phyloP scores from a whole-genome alignment of 2,113 vertebrate genomes.

The Notothenia rossii region DNA sequence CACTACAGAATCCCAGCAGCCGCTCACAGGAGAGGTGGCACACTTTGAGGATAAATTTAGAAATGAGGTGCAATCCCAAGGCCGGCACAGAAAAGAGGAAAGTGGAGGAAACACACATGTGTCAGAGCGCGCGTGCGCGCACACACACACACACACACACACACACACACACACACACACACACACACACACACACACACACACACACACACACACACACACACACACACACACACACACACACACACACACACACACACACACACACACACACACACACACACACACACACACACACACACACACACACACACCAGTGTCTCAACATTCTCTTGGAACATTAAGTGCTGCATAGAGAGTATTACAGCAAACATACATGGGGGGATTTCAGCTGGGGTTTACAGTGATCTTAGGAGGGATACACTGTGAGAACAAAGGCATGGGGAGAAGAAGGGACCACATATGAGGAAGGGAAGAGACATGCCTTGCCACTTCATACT shows the following conservation, averaged over 20 bases:
- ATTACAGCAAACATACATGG: conserved; percentile 10
- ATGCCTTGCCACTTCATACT: conserved; percentile 6
- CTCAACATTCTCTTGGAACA: conserved; percentile 24
- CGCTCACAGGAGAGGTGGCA: conserved; percentile 95
- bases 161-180: conserved; percentile 12
- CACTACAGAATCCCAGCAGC: conserved; percentile 85
- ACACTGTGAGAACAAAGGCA: not conserved
- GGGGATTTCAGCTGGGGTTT: not conserved
- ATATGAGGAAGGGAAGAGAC: not conserved
- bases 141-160: conserved; percentile 30
- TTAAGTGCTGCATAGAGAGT: not conserved
- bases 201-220: conserved; percentile 14
- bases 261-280: conserved; percentile 11
- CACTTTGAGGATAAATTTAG: conserved; percentile 91
- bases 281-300: conserved; percentile 8
- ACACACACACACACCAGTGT: conserved; percentile 8
- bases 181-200: conserved; percentile 10
- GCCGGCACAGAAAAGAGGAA: conserved; percentile 68
- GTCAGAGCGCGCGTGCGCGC: conserved; percentile 49
- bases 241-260: conserved; percentile 11
- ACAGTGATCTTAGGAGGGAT: conserved; percentile 1
- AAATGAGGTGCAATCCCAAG: conserved; percentile 86
- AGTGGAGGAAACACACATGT: conserved; percentile 58
- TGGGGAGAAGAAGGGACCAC: not conserved
- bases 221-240: not conserved